Evolutionary conservation across 2,888 invertebrate species (phyloP).

Genomic region (Parnassius apollo): DNA sequence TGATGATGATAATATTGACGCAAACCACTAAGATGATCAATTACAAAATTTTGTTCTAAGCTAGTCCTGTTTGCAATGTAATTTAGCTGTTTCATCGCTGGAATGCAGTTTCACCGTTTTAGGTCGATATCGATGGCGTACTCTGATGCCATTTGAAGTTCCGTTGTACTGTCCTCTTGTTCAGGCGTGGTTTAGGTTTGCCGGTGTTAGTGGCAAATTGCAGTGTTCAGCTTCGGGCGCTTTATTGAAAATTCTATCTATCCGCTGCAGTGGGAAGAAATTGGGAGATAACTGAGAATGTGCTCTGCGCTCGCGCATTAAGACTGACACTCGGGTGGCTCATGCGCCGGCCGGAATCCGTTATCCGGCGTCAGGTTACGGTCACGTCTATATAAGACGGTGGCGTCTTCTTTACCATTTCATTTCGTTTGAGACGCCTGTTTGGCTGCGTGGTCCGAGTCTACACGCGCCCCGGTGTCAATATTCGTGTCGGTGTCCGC

Average conservation of each 20-base stretch:
- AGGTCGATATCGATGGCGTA: conserved; percentile 31
- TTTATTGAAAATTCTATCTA: conserved; percentile 78
- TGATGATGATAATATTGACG: too few relatives aligned
- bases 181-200: conserved; percentile 49
- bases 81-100: conserved; percentile 14
- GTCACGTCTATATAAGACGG: conserved; percentile 80
- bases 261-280: conserved; percentile 65
- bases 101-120: conserved; percentile 23
- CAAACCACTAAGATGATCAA: background rate
- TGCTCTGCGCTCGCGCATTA: conserved; percentile 50
- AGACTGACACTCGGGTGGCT: conserved; percentile 53
- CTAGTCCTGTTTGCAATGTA: background rate
- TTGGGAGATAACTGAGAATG: conserved; percentile 44
- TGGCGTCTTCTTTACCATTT: conserved; percentile 79
- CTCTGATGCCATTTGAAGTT: conserved; percentile 55
- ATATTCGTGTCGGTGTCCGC: conserved; percentile 50
- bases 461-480: conserved; percentile 39
- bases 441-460: conserved; percentile 59
- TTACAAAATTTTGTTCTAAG: background rate
- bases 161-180: conserved; percentile 62
- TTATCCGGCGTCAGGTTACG: conserved; percentile 81
- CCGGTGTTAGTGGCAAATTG: conserved; percentile 65
- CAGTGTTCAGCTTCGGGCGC: conserved; percentile 70
- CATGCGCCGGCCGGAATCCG: conserved; percentile 60
- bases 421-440: conserved; percentile 77